Percentiles rank a stretch among this genome's conserved stretches.
Evolutionary conservation across 2,797 vertebrate species (phyloP).

Genomic region (Eulemur rubriventer): DNA sequence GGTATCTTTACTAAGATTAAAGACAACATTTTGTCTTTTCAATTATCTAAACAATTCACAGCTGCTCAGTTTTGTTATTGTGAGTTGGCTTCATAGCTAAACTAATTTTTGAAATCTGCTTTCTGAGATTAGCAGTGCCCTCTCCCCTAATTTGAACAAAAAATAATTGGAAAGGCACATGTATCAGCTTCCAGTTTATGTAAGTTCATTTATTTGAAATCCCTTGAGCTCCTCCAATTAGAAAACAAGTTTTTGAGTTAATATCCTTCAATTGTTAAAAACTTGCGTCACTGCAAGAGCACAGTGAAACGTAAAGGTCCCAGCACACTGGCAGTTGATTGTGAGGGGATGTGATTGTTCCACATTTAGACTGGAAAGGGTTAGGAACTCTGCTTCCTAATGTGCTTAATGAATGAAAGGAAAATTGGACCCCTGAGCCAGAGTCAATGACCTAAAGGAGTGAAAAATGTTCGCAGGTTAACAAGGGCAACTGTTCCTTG

Average conservation of each 20-base stretch:
- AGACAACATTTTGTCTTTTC: constrained; percentile 57
- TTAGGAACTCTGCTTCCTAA: constrained; percentile 96
- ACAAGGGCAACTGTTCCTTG: constrained; percentile 90
- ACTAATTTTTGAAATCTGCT: constrained; percentile 84
- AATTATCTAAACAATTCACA: constrained; percentile 60
- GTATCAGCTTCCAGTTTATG: constrained; percentile 88
- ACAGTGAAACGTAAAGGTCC: constrained; percentile 87
- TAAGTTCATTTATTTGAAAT: constrained; percentile 87
- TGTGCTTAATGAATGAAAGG: constrained; percentile 95
- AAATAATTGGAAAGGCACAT: constrained; percentile 89
- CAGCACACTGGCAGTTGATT: constrained; percentile 89
- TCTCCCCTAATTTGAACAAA: constrained; percentile 85
- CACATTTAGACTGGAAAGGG: constrained; percentile 93
- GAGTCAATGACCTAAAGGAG: constrained; percentile 92
- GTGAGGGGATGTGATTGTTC: constrained; percentile 94
- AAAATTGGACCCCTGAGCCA: constrained; percentile 93
- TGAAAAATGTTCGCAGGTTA: constrained; percentile 97
- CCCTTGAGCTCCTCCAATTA: constrained; percentile 89
- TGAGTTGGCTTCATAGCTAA: constrained; percentile 75
- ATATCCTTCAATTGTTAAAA: constrained; percentile 99
- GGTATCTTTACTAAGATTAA: constrained; percentile 65
- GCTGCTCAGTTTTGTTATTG: constrained; percentile 65
- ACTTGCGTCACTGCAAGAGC: constrained; percentile 93
- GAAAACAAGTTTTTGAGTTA: constrained; percentile 92
- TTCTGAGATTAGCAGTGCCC: constrained; percentile 85